These are phyloP conservation scores for Odontomyia ornata DNA, from an alignment of 2,888 invertebrate genomes.

Conservation along the genomic window DNA sequence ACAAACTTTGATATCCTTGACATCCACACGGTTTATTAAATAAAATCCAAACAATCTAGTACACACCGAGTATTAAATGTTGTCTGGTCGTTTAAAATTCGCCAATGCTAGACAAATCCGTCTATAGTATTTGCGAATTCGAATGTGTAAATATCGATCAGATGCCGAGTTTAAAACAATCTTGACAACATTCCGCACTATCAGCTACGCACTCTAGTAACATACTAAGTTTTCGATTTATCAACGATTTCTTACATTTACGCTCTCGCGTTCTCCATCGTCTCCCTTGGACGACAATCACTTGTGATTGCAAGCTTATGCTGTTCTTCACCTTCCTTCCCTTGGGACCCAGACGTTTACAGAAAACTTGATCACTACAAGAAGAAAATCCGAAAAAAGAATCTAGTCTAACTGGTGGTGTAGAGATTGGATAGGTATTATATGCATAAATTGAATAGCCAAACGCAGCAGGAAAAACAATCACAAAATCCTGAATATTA, in stretches of 20 bases:
- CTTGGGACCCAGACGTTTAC: neutral
- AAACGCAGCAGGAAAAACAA: too few relatives aligned
- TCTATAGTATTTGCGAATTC: too few relatives aligned
- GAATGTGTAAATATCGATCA: too few relatives aligned
- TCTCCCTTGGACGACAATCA: neutral
- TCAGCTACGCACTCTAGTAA: constrained; percentile 12
- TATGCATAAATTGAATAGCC: too few relatives aligned
- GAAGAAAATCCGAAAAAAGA: neutral
- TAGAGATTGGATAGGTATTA: neutral
- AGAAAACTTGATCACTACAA: constrained; percentile 18
- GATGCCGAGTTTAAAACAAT: neutral
- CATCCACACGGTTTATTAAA: too few relatives aligned
- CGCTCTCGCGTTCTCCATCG: too few relatives aligned
- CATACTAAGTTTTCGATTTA: constrained; percentile 22
- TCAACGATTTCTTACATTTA: constrained; percentile 10
- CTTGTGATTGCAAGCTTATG: neutral
- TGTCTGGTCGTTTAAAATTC: too few relatives aligned
- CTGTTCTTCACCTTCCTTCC: neutral
- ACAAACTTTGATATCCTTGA: too few relatives aligned
- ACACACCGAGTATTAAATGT: too few relatives aligned
- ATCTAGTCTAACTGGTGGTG: constrained; percentile 28
- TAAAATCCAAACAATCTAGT: too few relatives aligned
- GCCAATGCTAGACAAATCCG: too few relatives aligned
- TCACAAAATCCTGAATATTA: too few relatives aligned
- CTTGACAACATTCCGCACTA: constrained; percentile 6